These are phyloP conservation scores for Anaspis maculata DNA, from an alignment of 2,888 invertebrate species.

Conservation along the genomic window DNA sequence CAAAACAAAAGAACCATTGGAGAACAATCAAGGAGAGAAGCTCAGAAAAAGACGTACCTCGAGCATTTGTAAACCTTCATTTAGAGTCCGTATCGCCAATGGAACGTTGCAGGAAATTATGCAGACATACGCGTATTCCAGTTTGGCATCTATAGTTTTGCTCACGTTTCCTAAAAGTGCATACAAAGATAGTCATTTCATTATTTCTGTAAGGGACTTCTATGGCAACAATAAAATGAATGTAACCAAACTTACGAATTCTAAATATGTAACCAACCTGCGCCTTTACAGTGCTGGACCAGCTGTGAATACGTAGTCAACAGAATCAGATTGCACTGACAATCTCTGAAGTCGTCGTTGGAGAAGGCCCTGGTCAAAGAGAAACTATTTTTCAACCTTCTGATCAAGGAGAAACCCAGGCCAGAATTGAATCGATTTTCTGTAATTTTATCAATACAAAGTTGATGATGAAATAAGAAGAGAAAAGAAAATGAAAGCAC, in stretches of 20 bases:
- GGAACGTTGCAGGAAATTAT: slow-evolving; percentile 49
- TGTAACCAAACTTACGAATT: no score
- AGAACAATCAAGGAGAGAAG: no score
- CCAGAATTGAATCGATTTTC: background rate
- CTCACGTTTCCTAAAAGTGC: slow-evolving; percentile 18
- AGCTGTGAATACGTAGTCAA: slow-evolving; percentile 50
- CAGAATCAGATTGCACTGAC: slow-evolving; percentile 52
- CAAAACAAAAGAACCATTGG: no score
- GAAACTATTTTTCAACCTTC: slow-evolving; percentile 27
- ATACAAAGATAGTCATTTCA: no score
- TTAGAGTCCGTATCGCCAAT: slow-evolving; percentile 48
- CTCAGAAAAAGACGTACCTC: no score
- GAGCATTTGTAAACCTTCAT: slow-evolving; percentile 40
- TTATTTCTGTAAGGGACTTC: no score
- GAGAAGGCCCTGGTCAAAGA: slow-evolving; percentile 41
- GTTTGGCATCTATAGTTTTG: slow-evolving; percentile 45
- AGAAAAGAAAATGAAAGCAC: no score
- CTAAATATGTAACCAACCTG: no score
- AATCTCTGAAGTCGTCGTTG: slow-evolving; percentile 46
- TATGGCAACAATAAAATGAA: background rate
- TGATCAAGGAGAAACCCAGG: slow-evolving; percentile 15
- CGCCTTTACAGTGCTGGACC: slow-evolving; percentile 52
- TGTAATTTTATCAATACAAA: no score
- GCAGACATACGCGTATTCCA: slow-evolving; percentile 52
- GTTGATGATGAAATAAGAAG: no score